These are phyloP conservation scores for Nemotelus nigrinus DNA, from an alignment of 2,888 invertebrate species.

Conservation along the genomic window DNA sequence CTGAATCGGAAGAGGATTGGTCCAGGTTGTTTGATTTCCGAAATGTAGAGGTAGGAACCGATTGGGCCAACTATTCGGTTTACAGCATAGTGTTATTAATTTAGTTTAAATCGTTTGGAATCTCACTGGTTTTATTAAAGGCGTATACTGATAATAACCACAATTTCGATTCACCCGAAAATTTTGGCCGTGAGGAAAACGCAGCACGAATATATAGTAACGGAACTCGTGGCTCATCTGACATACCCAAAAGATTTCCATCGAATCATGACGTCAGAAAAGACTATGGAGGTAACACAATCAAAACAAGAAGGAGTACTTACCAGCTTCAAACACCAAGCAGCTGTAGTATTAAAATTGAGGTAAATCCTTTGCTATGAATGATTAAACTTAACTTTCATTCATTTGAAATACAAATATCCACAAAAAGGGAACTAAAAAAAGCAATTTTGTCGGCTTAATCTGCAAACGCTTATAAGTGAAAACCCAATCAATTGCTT, in stretches of 20 bases:
- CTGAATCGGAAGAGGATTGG: conserved; percentile 36
- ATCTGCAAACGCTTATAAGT: too few species aligned
- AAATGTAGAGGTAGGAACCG: conserved; percentile 17
- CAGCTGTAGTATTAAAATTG: conserved; percentile 6
- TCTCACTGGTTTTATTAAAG: neutral
- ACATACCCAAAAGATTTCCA: neutral
- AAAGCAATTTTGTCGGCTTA: too few species aligned
- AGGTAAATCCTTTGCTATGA: conserved; percentile 17
- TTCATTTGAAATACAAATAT: too few species aligned
- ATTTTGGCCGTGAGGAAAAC: neutral
- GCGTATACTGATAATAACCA: neutral
- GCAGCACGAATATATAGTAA: neutral
- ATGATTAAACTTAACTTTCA: too few species aligned
- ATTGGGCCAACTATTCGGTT: neutral
- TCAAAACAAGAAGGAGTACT: conserved; percentile 20
- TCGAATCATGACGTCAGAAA: neutral
- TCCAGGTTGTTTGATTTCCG: neutral
- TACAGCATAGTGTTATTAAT: neutral
- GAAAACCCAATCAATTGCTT: too few species aligned
- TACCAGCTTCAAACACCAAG: conserved; percentile 34
- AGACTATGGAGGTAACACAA: neutral
- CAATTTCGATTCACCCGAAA: neutral
- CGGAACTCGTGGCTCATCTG: neutral
- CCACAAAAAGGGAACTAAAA: too few species aligned
- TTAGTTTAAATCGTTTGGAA: neutral